A percentile compares a stretch with the other conserved stretches of the same genome.
phyloP scores from a whole-genome alignment of 2,888 invertebrate species.

The Mesodorylaimus sp. region DNA sequence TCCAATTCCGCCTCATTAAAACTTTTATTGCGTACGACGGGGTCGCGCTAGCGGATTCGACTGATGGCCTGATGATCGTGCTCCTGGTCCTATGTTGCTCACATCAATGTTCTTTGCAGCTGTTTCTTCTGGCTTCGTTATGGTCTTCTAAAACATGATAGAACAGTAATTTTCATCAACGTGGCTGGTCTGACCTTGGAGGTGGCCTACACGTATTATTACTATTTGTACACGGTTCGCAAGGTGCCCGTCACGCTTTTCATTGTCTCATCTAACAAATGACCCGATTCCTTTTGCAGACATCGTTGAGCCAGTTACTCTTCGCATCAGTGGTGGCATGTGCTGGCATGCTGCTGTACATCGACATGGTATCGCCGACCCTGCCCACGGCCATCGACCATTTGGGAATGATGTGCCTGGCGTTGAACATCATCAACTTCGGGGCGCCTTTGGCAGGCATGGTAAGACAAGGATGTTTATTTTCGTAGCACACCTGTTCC shows the following conservation, averaged over 20 bases:
- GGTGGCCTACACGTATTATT: conserved; percentile 49
- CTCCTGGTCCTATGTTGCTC: conserved; percentile 11
- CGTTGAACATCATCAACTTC: conserved; percentile 56
- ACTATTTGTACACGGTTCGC: conserved; percentile 52
- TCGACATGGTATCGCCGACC: background rate
- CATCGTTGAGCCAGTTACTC: background rate
- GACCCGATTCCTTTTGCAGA: background rate
- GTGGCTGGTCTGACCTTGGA: conserved; percentile 52
- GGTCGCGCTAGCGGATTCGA: background rate
- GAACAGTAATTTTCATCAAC: conserved; percentile 54
- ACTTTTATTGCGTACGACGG: background rate
- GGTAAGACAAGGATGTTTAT: conserved; percentile 34
- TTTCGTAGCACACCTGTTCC: conserved; percentile 18
- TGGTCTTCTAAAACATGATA: conserved; percentile 52
- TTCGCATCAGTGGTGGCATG: background rate
- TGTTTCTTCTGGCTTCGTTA: conserved; percentile 61
- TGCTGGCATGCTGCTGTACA: background rate
- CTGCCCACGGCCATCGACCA: conserved; percentile 36
- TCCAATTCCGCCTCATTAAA: conserved; percentile 18
- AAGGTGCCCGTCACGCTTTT: conserved; percentile 37
- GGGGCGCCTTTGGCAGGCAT: conserved; percentile 61
- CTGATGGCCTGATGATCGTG: background rate
- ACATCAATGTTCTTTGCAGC: conserved; percentile 39
- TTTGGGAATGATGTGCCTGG: conserved; percentile 47
- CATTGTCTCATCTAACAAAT: background rate